Evolutionary conservation across 2,797 vertebrate genomes (phyloP), one percentile per base, ranked within the genome.

Genomic region (Toxotes lorentzi): DNA sequence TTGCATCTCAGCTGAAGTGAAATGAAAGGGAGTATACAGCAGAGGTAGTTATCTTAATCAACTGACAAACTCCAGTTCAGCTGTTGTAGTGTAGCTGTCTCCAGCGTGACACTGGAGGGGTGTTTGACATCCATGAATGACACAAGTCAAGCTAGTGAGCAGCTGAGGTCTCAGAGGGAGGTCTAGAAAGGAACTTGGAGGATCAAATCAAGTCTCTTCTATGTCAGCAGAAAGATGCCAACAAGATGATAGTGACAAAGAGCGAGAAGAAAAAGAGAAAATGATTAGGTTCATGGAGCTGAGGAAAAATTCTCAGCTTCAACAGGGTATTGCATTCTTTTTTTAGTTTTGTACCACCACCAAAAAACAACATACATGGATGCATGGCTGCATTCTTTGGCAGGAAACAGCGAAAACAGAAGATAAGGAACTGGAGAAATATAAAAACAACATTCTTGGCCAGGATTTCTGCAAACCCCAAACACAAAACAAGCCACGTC

Each of bases 381-480:
- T 76, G 70, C 82, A 86, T 86, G 56, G 74, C 57, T 86, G 80
- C 63, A 74, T 80, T 86, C 70, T 83, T 88, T 88, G 81, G 86
- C 88, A 85, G 61, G 72, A 81, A 70, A 76, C 70, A 0, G 50
- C 0, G 0, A 86, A 88, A 88, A 86, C 75, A 80, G 30, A 68
- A 85, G 84, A 88, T 89, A 89, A 89, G 81, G 68, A 76, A 58
- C 68, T 65, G 50, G 74, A 82, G 76, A 70, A 78, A 67, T 83
- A 68, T 67, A 76, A 83, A 88, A 85, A 84, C 66, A 80, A 83
- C 64, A 87, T 84, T 86, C 85, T 86, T 86, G 76, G 47, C 83
- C 27, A 40, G 51, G 35, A 65, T 54, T 82, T 61, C 54, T 79
- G 16, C 59, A 65, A 65, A 66, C 47, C 63, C 62, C 27, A 73